Base-by-base conservation (phyloP, 23 tunicate genomes). In the Clavelina lepadiformis region DNA sequence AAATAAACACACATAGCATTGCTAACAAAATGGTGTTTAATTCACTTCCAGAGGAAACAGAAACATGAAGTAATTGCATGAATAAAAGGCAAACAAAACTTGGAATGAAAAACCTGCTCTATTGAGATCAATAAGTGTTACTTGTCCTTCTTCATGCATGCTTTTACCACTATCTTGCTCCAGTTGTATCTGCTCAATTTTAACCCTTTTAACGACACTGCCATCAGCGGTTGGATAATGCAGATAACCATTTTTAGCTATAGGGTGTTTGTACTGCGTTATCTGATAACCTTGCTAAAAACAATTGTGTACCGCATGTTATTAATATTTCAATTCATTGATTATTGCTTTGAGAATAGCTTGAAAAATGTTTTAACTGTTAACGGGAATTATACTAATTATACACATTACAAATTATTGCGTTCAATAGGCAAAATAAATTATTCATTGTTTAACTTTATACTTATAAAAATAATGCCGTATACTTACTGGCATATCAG, bases 111-210 rank as follows among this genome's bases (percentile, higher is more conserved):
- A 41, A 88, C 96, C 88, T 64, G 89, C 97, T 81, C 97, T 81
- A 56, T 89, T 89, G 20, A 89, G 62, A 58, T 81, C 88, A 54
- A 89, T 81, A 56, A 69, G 74, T 31, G 79, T 65, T 1, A 57
- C 19, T 3, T 73, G 44, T 7, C 56, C 69, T 1, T 3, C 28
- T 25, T 81, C 79, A 65, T 89, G 88, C 69, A 89, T 33, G 63
- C 89, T 81, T 57, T 89, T 89, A 24, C 97, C 97, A 63, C 97
- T 89, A 70, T 89, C 97, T 50, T 81, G 89, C 49, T 89, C 97
- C 1, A 89, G 26, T 53, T 89, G 97, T 3, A 89, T 58, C 47
- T 74, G 88, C 47, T 81, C 38, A 35, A 89, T 89, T 21, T 65
- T 26, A 4, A 81, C 59, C 15, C 27, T 57, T 38, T 80, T 88